phyloP scores from a whole-genome alignment of 1,140 invertebrate genomes.

The Semibalanus balanoides region DNA sequence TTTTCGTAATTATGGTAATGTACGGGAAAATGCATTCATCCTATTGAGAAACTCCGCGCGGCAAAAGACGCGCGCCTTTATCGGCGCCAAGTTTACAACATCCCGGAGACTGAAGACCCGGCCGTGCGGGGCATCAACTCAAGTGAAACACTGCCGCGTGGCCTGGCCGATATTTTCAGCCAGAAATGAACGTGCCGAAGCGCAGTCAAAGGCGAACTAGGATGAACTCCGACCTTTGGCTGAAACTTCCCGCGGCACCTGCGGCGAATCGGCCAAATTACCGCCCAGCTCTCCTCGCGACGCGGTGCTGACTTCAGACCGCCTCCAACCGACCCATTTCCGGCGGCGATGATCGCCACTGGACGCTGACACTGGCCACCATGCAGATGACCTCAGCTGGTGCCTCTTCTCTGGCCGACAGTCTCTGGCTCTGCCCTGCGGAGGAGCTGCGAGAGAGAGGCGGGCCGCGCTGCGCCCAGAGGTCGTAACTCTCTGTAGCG shows the following conservation, averaged over 20 bases:
- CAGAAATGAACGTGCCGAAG: background rate
- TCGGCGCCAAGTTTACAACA: background rate
- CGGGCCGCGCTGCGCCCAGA: too few relatives aligned
- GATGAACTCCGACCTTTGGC: background rate
- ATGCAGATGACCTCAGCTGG: too few relatives aligned
- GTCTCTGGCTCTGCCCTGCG: too few relatives aligned
- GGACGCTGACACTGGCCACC: too few relatives aligned
- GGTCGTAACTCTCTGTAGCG: background rate
- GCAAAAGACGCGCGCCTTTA: background rate
- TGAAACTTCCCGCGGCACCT: background rate
- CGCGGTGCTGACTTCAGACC: too few relatives aligned
- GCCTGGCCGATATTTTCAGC: background rate
- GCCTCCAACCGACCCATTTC: too few relatives aligned
- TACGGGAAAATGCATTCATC: background rate
- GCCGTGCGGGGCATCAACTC: background rate
- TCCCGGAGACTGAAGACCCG: background rate
- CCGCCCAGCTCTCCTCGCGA: too few relatives aligned
- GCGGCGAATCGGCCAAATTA: too few relatives aligned
- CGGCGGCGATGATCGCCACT: too few relatives aligned
- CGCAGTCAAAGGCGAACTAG: background rate
- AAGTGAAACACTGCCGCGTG: background rate
- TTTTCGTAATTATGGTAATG: constrained; percentile 2
- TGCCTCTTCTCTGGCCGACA: too few relatives aligned
- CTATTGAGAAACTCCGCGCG: background rate
- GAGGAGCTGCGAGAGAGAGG: too few relatives aligned